Evolutionary conservation across 1,140 invertebrate species (phyloP), one percentile per base, ranked within the genome.

Genomic region (Cyclina sinensis): DNA sequence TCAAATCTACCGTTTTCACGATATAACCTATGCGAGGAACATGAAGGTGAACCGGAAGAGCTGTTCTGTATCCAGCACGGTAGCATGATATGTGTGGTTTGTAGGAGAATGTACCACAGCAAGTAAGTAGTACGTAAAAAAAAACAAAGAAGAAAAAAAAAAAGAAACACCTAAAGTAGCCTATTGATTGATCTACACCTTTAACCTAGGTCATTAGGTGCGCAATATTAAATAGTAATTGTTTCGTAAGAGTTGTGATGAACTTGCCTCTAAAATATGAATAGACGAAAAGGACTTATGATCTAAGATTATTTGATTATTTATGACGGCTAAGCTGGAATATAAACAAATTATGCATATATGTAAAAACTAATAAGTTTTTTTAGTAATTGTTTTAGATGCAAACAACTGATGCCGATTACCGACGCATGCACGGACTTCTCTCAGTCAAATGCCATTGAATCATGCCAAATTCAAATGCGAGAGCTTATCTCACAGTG

Each of bases 41-140:
- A 86, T 62, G 73, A 62, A 27, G 46, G 54, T 1, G 51, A 78
- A 62, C 73, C 70, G 24, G 73, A 86, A 39, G 84, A 86, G 7
- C n/a, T 86, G 16, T 86, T 59, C 46, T 86, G 84, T 74, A 9
- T 62, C n/a, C 14, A 57, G 18, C 84, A 86, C 24, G 35, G 27
- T 0, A 54, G 0, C n/a, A 78, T 86, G 84, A 39, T 86, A 2
- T 86, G 84, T 62, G 51, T 76, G 27, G 73, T 59, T 24, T 86
- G 84, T 46, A 74, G 73, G 30, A 27, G 84, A 21, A 0, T 65
- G 30, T 78, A 86, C 27, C 84, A 86, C 35, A 32, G 70, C 21
- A 86, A 68, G 84, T 86, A 27, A 62, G 84, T 68, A 76, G 21
- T 57, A n/a, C n/a, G n/a, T n/a, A n/a, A n/a, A n/a, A n/a, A n/a